A percentile compares a stretch with the other conserved stretches of the same genome.
Evolutionary conservation across 2,113 vertebrate genomes (phyloP).

Genomic region (Stictonetta naevosa): DNA sequence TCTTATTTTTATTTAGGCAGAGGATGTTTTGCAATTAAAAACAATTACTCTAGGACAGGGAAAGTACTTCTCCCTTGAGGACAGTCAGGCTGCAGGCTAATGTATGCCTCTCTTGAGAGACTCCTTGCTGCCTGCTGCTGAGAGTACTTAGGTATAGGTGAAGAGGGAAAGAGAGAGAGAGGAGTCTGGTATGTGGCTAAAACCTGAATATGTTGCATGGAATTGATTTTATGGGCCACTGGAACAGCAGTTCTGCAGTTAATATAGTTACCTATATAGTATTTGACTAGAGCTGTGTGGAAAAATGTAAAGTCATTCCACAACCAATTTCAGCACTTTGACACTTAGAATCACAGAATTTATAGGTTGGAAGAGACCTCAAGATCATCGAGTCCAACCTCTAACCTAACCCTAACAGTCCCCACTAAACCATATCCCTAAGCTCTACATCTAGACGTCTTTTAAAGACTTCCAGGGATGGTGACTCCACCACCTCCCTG

Average conservation of each 20-base stretch:
- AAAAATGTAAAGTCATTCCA: background rate
- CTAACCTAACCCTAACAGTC: too few relatives aligned
- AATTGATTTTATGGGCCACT: background rate
- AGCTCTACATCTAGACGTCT: too few relatives aligned
- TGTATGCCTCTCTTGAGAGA: background rate
- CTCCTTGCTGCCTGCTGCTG: background rate
- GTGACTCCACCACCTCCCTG: too few relatives aligned
- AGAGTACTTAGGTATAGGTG: background rate
- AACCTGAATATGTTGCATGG: background rate
- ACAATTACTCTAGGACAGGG: slow-evolving; percentile 1
- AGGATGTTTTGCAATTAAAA: slow-evolving; percentile 27
- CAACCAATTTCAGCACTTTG: background rate
- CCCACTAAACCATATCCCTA: too few relatives aligned
- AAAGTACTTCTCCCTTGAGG: background rate
- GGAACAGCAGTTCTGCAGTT: background rate
- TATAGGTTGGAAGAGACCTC: too few relatives aligned
- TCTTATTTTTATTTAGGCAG: slow-evolving; percentile 28
- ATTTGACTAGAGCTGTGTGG: background rate
- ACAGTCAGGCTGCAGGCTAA: background rate
- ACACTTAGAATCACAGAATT: too few relatives aligned
- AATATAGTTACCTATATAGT: background rate
- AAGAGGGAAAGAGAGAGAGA: background rate
- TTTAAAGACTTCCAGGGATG: too few relatives aligned
- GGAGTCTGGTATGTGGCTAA: background rate
- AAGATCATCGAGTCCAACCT: too few relatives aligned